Conservation (phyloP, 1,140 invertebrate genomes). For the Rhopalosiphum padi region DNA sequence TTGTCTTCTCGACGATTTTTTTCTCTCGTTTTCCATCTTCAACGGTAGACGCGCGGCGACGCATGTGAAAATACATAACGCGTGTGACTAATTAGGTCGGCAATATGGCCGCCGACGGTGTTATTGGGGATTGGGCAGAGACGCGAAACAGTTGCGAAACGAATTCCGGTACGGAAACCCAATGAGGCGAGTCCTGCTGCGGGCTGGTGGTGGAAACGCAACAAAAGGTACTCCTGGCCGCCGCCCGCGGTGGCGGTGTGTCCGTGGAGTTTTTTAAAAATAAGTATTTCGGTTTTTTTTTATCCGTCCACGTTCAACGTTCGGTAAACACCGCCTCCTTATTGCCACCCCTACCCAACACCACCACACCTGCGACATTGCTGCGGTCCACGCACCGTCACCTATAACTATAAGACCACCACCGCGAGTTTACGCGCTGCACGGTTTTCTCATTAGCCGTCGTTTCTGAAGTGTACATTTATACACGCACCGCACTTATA, state of each 20-base stretch:
- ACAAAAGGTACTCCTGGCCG: slow-evolving; percentile 34
- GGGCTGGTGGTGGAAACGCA: slow-evolving; percentile 11
- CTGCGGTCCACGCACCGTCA: background rate
- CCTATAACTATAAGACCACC: background rate
- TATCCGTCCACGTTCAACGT: background rate
- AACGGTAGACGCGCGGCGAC: background rate
- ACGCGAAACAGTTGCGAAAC: slow-evolving; percentile 56
- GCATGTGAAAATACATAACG: slow-evolving; percentile 11
- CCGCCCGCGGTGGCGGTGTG: background rate
- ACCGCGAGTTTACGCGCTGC: background rate
- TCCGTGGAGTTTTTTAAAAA: background rate
- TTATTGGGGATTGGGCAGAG: slow-evolving; percentile 49
- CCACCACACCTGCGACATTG: background rate
- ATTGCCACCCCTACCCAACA: background rate
- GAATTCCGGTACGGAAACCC: slow-evolving; percentile 56
- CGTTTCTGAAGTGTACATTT: background rate
- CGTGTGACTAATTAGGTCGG: slow-evolving; percentile 48
- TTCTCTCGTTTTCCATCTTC: background rate
- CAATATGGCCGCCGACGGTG: slow-evolving; percentile 36
- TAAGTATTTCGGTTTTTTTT: background rate
- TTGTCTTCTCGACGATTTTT: background rate
- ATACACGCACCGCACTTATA: background rate
- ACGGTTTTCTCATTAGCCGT: slow-evolving; percentile 32
- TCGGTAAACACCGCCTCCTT: slow-evolving; percentile 34
- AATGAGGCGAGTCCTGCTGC: slow-evolving; percentile 50